These are phyloP conservation scores for Nomada ruficornis DNA, from an alignment of 2,888 invertebrate species.

Conservation along the genomic window DNA sequence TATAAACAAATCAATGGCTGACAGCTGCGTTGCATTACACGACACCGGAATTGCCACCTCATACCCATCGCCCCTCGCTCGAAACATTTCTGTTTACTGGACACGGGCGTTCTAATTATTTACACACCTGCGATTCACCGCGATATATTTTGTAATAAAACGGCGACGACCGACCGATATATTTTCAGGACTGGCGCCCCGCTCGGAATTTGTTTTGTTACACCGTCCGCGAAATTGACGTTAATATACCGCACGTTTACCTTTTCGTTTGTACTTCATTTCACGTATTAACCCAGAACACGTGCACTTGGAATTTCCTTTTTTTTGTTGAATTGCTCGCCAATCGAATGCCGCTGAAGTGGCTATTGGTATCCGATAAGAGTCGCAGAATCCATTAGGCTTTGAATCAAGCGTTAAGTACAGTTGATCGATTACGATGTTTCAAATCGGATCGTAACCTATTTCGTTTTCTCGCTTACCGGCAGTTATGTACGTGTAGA, in stretches of 20 bases:
- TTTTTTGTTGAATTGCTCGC: slow-evolving; percentile 18
- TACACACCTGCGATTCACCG: slow-evolving; percentile 56
- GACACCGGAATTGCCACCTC: slow-evolving; percentile 40
- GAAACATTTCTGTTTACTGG: slow-evolving; percentile 54
- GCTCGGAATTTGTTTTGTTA: too few species aligned
- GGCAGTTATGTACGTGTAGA: neutral
- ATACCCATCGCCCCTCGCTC: too few species aligned
- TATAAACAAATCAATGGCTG: slow-evolving; percentile 69
- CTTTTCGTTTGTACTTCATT: neutral
- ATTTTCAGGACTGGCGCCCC: slow-evolving; percentile 8
- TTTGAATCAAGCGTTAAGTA: slow-evolving; percentile 3
- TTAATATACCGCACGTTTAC: too few species aligned
- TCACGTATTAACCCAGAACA: neutral
- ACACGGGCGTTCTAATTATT: slow-evolving; percentile 62
- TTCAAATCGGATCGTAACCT: slow-evolving; percentile 10
- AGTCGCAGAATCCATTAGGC: slow-evolving; percentile 5
- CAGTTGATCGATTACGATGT: slow-evolving; percentile 26
- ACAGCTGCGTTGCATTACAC: slow-evolving; percentile 61
- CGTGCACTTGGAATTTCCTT: neutral
- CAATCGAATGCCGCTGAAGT: slow-evolving; percentile 29
- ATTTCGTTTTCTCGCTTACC: neutral
- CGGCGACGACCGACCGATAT: slow-evolving; percentile 34
- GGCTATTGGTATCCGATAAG: slow-evolving; percentile 30
- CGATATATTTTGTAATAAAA: slow-evolving; percentile 61
- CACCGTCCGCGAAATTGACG: too few species aligned